Evolutionary conservation across 2,113 vertebrate species (phyloP), one percentile per base, ranked within the genome.

Genomic region (Nannobrachium achirus): DNA sequence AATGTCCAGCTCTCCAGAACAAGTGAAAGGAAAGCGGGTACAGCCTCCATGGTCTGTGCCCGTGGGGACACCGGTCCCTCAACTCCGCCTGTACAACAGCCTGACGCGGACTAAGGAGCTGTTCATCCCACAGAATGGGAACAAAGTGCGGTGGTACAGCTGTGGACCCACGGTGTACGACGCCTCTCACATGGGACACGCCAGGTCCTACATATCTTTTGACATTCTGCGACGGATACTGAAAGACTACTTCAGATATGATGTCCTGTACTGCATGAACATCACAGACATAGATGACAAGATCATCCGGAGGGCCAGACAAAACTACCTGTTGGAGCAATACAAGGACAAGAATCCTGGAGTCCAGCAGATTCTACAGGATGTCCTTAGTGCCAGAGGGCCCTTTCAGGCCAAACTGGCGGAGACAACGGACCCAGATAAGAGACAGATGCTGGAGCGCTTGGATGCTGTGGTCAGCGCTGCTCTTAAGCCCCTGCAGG

Each of bases 271-370:
- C 69, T 98, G 96, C 89, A 97, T 99, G 93, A 99, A 99, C 89
- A 95, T 99, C 88, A 99, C 98, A 1, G 97, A 99, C 85, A 94
- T 99, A 7, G 98, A 99, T 13, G 97, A 99, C 80, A 99, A 99
- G 98, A 99, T 99, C 80, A 99, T 99, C 77, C 96, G 86, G 79
- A 80, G 98, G 73, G 97, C 98, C 18, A 93, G 98, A 48, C 98
- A 99, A 87, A 98, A 96, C 82, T 68, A 94, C 84, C 86, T 99
- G n/a, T 91, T 96, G 56, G 93, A 98, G 65, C 91, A 84, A 73
- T 99, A 99, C 51, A 93, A 75, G 77, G 88, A 92, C n/a, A 93
- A 89, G 66, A 86, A 86, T 16, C 93, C 90, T 0, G 16, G 10
- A 1, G 69, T 93, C 0, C 50, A 85, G 14, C 91, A 95, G 57